Conservation (phyloP, 2,888 invertebrate genomes). For the Epirrhoe alternata region DNA sequence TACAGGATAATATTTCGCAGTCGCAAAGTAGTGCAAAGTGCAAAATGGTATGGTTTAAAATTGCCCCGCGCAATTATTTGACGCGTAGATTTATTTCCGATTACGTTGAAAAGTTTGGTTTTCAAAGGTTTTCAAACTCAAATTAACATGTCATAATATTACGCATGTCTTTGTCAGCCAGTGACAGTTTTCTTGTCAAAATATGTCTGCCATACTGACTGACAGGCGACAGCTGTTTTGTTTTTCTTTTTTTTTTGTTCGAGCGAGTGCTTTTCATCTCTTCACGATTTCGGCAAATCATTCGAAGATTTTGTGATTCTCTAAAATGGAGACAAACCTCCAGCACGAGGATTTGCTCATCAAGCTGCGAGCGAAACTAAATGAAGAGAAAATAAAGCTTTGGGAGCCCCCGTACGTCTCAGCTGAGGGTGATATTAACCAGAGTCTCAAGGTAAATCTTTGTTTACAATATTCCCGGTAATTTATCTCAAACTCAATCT, state of each 20-base stretch:
- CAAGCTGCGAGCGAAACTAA: conserved; percentile 88
- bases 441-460: conserved; percentile 75
- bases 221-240: neutral
- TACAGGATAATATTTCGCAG: no score
- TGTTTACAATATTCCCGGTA: conserved; percentile 11
- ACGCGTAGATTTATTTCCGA: no score
- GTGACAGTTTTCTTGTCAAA: no score
- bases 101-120: no score
- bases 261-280: neutral
- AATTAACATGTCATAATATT: no score
- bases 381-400: conserved; percentile 88
- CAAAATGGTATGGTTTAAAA: no score
- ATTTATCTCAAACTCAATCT: neutral
- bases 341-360: conserved; percentile 87
- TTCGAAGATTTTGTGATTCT: conserved; percentile 5
- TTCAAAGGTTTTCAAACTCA: no score
- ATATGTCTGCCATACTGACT: neutral
- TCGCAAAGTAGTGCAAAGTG: no score
- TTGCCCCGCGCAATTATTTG: no score
- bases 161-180: no score
- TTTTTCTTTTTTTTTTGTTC: conserved; percentile 7
- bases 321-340: conserved; percentile 67
- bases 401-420: conserved; percentile 90
- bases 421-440: conserved; percentile 61
- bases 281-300: conserved; percentile 28